These are phyloP conservation scores for Napeogenes inachia DNA, from an alignment of 2,888 invertebrate species.

Conservation along the genomic window DNA sequence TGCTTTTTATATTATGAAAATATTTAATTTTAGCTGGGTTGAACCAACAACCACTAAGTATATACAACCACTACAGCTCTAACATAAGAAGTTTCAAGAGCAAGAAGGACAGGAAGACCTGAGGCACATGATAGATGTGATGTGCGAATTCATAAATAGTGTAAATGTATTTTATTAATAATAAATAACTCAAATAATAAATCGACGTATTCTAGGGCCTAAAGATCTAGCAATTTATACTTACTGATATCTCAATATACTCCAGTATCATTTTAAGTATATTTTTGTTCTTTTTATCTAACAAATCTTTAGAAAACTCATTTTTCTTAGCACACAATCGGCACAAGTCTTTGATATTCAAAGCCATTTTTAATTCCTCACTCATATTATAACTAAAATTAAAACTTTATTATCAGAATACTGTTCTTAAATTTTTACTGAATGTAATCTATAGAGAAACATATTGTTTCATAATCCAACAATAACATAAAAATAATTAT, in stretches of 20 bases:
- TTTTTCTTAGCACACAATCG: slow-evolving; percentile 66
- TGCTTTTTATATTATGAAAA: no score
- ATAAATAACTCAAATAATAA: no score
- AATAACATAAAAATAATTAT: no score
- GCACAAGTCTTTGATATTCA: slow-evolving; percentile 54
- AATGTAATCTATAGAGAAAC: background rate
- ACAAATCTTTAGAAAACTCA: slow-evolving; percentile 61
- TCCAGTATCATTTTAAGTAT: slow-evolving; percentile 60
- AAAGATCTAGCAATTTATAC: slow-evolving; percentile 29
- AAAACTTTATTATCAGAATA: background rate
- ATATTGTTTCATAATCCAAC: no score
- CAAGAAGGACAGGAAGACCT: no score
- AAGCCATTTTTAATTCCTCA: slow-evolving; percentile 26
- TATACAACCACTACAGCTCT: no score
- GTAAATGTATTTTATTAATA: no score
- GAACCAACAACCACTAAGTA: no score
- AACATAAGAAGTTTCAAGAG: no score
- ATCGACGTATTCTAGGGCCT: background rate
- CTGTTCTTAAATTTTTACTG: background rate
- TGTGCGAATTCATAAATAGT: no score
- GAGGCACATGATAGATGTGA: no score
- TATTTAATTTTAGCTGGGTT: no score
- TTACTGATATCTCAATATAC: slow-evolving; percentile 59
- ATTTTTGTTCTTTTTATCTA: slow-evolving; percentile 59
- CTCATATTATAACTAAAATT: background rate